These are phyloP conservation scores for Spatulosminthurus flaviceps DNA, from an alignment of 2,888 invertebrate genomes.

Conservation along the genomic window DNA sequence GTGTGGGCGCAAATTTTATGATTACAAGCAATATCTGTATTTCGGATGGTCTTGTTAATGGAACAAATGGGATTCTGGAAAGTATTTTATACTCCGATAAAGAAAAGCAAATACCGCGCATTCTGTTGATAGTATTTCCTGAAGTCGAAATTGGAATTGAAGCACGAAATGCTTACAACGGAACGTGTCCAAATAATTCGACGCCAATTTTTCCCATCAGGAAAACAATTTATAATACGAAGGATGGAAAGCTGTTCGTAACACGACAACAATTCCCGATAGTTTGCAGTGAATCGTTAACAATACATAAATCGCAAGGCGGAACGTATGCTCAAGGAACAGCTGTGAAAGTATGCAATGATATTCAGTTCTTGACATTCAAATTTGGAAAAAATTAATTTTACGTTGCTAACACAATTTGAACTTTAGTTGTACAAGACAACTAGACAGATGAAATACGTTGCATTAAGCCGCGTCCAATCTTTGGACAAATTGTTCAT, in stretches of 20 bases:
- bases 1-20: conserved; percentile 44
- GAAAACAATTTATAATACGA: neutral
- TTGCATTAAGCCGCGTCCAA: neutral
- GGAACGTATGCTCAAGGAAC: neutral
- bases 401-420: conserved; percentile 43
- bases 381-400: neutral
- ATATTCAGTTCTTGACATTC: neutral
- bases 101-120: neutral
- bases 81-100: conserved; percentile 12
- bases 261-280: conserved; percentile 55
- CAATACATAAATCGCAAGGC: conserved; percentile 58
- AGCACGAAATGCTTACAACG: neutral
- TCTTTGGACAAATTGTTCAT: neutral
- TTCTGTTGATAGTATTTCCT: conserved; percentile 49
- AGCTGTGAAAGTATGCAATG: neutral
- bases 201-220: conserved; percentile 13
- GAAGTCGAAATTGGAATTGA: conserved; percentile 39
- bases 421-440: no score
- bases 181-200: neutral
- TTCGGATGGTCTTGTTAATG: conserved; percentile 57
- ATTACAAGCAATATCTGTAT: conserved; percentile 55
- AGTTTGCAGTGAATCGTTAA: conserved; percentile 50
- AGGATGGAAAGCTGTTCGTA: neutral
- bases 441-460: neutral
- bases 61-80: conserved; percentile 51